phyloP scores from a whole-genome alignment of 2,113 vertebrate species.

The Thymallus thymallus region DNA sequence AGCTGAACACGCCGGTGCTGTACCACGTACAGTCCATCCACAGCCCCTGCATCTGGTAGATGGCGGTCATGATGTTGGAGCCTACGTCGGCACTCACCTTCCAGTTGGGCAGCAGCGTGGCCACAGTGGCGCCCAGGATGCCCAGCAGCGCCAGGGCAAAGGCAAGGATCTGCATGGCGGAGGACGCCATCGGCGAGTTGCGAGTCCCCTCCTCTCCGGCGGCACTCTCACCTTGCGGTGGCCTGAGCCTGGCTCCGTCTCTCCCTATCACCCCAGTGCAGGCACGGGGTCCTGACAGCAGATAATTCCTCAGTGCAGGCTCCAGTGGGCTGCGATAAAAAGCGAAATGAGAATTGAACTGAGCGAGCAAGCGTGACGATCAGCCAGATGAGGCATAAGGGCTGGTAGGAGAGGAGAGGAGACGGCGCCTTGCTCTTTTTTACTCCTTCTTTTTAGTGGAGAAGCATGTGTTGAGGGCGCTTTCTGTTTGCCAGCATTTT shows the following conservation, averaged over 20 bases:
- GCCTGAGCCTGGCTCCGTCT: slow-evolving; percentile 12
- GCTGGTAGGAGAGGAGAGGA: slow-evolving; percentile 36
- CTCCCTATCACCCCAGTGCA: slow-evolving; percentile 48
- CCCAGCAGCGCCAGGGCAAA: slow-evolving; percentile 85
- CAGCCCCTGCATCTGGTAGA: slow-evolving; percentile 87
- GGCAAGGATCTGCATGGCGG: slow-evolving; percentile 87
- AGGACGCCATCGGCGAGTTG: slow-evolving; percentile 76
- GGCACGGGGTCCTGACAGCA: slow-evolving; percentile 50
- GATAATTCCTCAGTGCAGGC: slow-evolving; percentile 63
- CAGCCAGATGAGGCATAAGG: slow-evolving; percentile 65
- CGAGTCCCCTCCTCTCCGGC: neutral
- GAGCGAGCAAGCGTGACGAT: slow-evolving; percentile 73
- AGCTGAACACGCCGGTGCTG: slow-evolving; percentile 93
- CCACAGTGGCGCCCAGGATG: slow-evolving; percentile 77
- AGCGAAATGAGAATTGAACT: slow-evolving; percentile 57
- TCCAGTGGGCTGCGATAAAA: slow-evolving; percentile 61
- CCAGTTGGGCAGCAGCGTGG: slow-evolving; percentile 92
- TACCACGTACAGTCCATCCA: slow-evolving; percentile 98
- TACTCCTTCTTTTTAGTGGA: slow-evolving; percentile 19
- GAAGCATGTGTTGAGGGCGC: slow-evolving; percentile 17
- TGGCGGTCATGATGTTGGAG: slow-evolving; percentile 82
- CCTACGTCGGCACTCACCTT: slow-evolving; percentile 80
- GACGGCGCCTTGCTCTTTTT: slow-evolving; percentile 10
- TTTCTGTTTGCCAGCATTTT: slow-evolving; percentile 39
- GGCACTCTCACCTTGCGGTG: slow-evolving; percentile 26